Percentiles rank a stretch among this genome's conserved stretches.
These are phyloP conservation scores for Phoxinus phoxinus DNA, from an alignment of 2,113 vertebrate genomes.

Conservation along the genomic window DNA sequence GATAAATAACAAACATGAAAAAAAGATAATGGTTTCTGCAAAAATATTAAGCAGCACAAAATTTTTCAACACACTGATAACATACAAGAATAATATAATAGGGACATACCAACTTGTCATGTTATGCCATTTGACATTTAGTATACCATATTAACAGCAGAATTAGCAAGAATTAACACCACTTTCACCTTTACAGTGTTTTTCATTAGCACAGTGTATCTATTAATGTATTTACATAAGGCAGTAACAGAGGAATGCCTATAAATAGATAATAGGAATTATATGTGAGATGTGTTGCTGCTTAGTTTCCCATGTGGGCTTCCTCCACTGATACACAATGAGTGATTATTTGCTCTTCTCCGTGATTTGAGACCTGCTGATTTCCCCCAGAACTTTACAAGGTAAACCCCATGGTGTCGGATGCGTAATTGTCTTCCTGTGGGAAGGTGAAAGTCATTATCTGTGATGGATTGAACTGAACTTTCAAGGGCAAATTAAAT, in stretches of 20 bases:
- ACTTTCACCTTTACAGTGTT: not conserved
- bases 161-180: not conserved
- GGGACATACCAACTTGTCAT: not conserved
- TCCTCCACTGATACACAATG: not conserved
- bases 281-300: not conserved
- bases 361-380: slow-evolving; percentile 69
- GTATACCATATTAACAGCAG: not conserved
- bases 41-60: no score
- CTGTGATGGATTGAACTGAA: slow-evolving; percentile 69
- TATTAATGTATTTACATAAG: slow-evolving; percentile 12
- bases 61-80: no score
- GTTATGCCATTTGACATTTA: not conserved
- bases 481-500: slow-evolving; percentile 65
- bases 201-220: not conserved
- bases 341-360: slow-evolving; percentile 51
- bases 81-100: no score
- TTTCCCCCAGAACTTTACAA: slow-evolving; percentile 64
- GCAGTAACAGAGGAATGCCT: not conserved
- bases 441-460: slow-evolving; percentile 67
- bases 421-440: slow-evolving; percentile 68
- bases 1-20: no score
- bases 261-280: not conserved
- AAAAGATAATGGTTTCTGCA: no score
- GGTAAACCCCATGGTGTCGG: slow-evolving; percentile 67
- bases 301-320: not conserved